Percentiles rank a stretch among this genome's conserved stretches.
Evolutionary conservation across 2,888 invertebrate species (phyloP).

Genomic region (Petrolisthes cinctipes): DNA sequence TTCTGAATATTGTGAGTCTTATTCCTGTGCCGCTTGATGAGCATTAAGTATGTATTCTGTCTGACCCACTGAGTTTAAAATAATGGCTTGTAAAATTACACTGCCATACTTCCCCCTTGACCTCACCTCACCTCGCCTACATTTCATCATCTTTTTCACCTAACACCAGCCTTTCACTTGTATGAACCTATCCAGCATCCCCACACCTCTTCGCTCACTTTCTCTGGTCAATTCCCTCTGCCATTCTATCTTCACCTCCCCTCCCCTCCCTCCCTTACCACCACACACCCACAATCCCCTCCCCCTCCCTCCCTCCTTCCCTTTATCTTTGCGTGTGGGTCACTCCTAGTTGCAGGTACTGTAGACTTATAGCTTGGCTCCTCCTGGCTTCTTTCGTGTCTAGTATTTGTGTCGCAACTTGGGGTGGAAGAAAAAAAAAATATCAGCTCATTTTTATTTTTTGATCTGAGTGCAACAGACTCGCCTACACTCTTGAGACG

Average conservation of each 20-base stretch:
- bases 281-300: neutral
- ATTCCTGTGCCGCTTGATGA: too few species aligned
- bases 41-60: too few species aligned
- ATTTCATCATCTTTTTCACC: neutral
- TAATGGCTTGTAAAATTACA: too few species aligned
- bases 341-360: conserved; percentile 50
- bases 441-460: neutral
- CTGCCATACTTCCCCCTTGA: neutral
- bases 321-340: conserved; percentile 27
- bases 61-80: too few species aligned
- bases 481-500: conserved; percentile 26
- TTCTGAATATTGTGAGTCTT: too few species aligned
- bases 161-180: neutral
- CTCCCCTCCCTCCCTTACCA: neutral
- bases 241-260: conserved; percentile 15
- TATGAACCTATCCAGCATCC: neutral
- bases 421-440: conserved; percentile 30
- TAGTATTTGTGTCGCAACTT: conserved; percentile 56
- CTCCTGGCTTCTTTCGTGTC: conserved; percentile 55
- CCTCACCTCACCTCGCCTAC: neutral
- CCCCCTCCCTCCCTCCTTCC: neutral
- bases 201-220: neutral
- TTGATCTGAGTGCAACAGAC: conserved; percentile 41
- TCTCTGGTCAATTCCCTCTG: neutral
- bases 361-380: conserved; percentile 52